Evolutionary conservation across 1,140 invertebrate genomes (phyloP).

Genomic region (Sipha flava): DNA sequence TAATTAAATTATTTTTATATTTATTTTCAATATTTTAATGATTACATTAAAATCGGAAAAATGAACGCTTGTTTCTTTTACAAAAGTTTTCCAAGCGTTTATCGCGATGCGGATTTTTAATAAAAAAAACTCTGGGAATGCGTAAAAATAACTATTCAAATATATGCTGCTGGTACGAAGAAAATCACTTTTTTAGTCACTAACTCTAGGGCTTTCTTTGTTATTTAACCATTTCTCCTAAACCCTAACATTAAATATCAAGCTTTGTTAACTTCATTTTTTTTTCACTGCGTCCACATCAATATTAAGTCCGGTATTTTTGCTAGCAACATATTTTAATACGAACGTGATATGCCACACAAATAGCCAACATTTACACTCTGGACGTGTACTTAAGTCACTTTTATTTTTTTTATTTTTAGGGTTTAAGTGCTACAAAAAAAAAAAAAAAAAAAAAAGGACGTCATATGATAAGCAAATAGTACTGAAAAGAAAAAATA

Average conservation of each 20-base stretch:
- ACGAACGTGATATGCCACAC: constrained; percentile 28
- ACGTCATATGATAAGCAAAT: constrained; percentile 22
- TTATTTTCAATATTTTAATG: no score
- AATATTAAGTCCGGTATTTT: constrained; percentile 16
- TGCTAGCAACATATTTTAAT: constrained; percentile 28
- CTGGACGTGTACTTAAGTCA: constrained; percentile 14
- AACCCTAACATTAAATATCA: constrained; percentile 11
- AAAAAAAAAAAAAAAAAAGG: not conserved
- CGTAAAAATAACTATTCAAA: not conserved
- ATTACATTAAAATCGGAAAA: no score
- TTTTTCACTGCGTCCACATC: constrained; percentile 11
- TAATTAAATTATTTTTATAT: no score
- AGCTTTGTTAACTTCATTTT: constrained; percentile 14
- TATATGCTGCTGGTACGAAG: not conserved
- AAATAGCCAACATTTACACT: constrained; percentile 32
- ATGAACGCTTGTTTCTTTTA: no score
- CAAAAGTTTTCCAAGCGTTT: no score
- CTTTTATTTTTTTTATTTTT: constrained; percentile 14
- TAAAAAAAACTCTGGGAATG: not conserved
- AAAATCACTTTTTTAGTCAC: not conserved
- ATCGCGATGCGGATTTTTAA: no score
- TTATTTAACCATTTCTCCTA: not conserved
- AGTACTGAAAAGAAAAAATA: constrained; percentile 7
- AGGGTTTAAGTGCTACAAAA: constrained; percentile 22
- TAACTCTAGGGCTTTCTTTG: not conserved